These are phyloP conservation scores for Oryzias celebensis DNA, from an alignment of 2,113 vertebrate genomes.

Conservation along the genomic window DNA sequence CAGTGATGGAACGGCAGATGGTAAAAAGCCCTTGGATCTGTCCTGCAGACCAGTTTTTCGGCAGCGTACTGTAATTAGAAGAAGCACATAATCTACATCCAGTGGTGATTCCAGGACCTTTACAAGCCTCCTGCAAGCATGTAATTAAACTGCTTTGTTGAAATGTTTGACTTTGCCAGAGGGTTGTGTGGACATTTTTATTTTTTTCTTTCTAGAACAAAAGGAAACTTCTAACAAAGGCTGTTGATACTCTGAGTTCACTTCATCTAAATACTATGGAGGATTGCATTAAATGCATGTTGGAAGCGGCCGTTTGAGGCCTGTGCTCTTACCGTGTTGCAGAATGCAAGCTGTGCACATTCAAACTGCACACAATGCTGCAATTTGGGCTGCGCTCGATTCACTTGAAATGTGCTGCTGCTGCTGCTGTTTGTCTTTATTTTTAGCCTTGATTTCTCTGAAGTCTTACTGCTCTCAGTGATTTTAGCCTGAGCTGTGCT, in stretches of 20 bases:
- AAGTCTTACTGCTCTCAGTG: slow-evolving; percentile 14
- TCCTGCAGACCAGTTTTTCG: slow-evolving; percentile 39
- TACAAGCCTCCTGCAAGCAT: slow-evolving; percentile 36
- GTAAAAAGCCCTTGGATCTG: slow-evolving; percentile 33
- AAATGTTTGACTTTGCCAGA: slow-evolving; percentile 55
- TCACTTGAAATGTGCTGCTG: slow-evolving; percentile 58
- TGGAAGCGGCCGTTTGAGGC: slow-evolving; percentile 28
- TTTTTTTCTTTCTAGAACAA: slow-evolving; percentile 9
- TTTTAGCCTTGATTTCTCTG: slow-evolving; percentile 37
- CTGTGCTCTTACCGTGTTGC: slow-evolving; percentile 12
- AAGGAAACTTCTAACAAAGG: slow-evolving; percentile 21
- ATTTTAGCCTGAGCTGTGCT: slow-evolving; percentile 35
- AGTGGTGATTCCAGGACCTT: slow-evolving; percentile 39
- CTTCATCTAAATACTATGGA: slow-evolving; percentile 24
- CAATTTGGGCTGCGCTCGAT: slow-evolving; percentile 42
- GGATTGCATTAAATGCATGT: slow-evolving; percentile 44
- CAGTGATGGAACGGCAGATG: slow-evolving; percentile 43
- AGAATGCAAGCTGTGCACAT: slow-evolving; percentile 60
- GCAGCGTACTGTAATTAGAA: slow-evolving; percentile 38
- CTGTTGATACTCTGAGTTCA: slow-evolving; percentile 22
- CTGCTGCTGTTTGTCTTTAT: slow-evolving; percentile 30
- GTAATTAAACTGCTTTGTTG: slow-evolving; percentile 49
- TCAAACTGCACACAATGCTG: slow-evolving; percentile 57
- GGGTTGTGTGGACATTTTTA: slow-evolving; percentile 41
- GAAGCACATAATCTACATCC: slow-evolving; percentile 45